Evolutionary conservation across 2,113 vertebrate species (phyloP).

Genomic region (Crotalus helleri): DNA sequence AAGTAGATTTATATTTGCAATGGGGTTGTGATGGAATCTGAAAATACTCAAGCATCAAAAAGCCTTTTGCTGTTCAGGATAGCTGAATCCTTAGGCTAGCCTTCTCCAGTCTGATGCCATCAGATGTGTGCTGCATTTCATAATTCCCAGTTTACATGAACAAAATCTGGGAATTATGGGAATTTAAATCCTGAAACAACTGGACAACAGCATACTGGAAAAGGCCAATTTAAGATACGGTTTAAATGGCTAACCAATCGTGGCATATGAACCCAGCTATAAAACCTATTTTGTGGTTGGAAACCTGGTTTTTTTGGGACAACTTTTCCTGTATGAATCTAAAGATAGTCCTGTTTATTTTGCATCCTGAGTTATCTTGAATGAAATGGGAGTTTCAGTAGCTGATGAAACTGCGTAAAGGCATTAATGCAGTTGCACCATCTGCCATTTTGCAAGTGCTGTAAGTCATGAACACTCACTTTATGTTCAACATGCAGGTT

Average conservation of each 20-base stretch:
- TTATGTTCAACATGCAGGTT: not conserved
- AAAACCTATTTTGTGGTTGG: not conserved
- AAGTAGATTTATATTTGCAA: not conserved
- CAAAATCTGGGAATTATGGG: not conserved
- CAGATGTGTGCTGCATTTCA: not conserved
- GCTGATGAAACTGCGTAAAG: rapidly evolving
- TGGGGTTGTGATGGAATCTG: not conserved
- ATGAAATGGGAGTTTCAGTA: not conserved
- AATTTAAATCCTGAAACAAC: not conserved
- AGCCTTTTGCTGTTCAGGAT: not conserved
- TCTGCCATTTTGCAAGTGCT: not conserved
- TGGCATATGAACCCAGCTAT: not conserved
- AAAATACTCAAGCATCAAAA: not conserved
- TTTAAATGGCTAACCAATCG: not conserved
- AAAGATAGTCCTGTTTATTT: not conserved
- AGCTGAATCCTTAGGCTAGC: not conserved
- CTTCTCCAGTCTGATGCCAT: not conserved
- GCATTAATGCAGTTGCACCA: not conserved
- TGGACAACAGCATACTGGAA: not conserved
- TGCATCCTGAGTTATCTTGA: not conserved
- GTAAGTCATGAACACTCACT: not conserved
- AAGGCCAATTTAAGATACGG: not conserved
- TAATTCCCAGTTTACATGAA: not conserved
- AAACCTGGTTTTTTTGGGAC: rapidly evolving
- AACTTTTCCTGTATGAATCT: not conserved